Evolutionary conservation across 2,113 vertebrate species (phyloP).

Genomic region (Myxocyprinus asiaticus): DNA sequence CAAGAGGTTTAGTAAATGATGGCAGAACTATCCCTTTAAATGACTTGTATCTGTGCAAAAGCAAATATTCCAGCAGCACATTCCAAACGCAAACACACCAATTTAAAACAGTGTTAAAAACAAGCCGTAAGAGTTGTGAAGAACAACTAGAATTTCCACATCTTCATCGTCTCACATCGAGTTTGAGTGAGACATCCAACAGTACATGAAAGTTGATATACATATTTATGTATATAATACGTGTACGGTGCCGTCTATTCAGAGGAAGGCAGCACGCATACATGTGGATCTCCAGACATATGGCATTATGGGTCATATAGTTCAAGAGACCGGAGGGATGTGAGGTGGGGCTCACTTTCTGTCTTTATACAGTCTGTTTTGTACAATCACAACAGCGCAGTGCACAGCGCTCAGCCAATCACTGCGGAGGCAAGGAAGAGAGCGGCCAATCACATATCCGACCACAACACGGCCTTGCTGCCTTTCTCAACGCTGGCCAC

Average conservation of each 20-base stretch:
- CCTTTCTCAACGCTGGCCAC: slow-evolving; percentile 95
- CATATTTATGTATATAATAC: background rate
- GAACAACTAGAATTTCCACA: background rate
- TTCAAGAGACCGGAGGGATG: slow-evolving; percentile 13
- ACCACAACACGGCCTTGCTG: slow-evolving; percentile 91
- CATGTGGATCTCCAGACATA: background rate
- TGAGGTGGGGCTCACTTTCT: slow-evolving; percentile 3
- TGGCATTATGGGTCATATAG: slow-evolving; percentile 17
- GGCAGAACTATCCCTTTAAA: no score
- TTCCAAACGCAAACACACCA: background rate
- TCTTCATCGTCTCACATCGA: background rate
- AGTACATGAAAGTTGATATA: background rate
- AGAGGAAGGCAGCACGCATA: background rate
- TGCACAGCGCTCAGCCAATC: slow-evolving; percentile 29
- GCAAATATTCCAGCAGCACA: slow-evolving; percentile 8
- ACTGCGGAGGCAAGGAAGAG: background rate
- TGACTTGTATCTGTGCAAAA: background rate
- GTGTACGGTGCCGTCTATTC: background rate
- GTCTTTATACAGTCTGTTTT: slow-evolving; percentile 9
- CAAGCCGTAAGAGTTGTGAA: no score
- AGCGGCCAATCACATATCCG: slow-evolving; percentile 80
- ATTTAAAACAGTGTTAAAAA: slow-evolving; percentile 18
- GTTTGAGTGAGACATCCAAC: background rate
- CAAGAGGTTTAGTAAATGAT: no score
- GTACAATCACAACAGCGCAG: slow-evolving; percentile 15